Evolutionary conservation across 1,140 invertebrate species (phyloP), one percentile per base, ranked within the genome.

Genomic region (Trichonephila clavipes): DNA sequence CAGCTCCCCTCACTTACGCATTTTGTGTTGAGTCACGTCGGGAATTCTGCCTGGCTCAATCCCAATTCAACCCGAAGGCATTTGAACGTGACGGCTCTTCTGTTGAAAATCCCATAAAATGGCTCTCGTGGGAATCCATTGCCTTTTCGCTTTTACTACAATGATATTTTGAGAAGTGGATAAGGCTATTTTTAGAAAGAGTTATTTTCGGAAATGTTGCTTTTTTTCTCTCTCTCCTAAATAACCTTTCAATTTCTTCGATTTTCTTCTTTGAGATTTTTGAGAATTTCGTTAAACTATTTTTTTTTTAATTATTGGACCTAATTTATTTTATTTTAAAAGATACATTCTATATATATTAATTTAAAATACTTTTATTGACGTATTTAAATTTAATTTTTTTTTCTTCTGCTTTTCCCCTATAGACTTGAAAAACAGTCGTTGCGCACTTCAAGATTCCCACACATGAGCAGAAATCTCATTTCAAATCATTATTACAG

Each of bases 31-130:
- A 61, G 44, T 85, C 51, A 85, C 28, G 51, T 19, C 21, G 21
- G 14, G 83, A 59, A 58, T 85, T 24, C 21, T 8, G 51, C 1
- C 83, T 85, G 83, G 83, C 83, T 12, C 12, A 24, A 10, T 28
- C 58, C 83, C 83, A 85, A 34, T 85, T 61, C 34, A 21, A 18
- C 44, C 24, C 21, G 16, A 24, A 58, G 24, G 83, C 58, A 44
- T 85, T 85, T 85, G 82, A n/a, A 58, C 10, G 58, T 85, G 83
- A 85, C 83, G 58, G 24, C 5, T 58, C 58, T 51, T 24, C 44
- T 66, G 86, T 66, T 88, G 86, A 88, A 88, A 88, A 88, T 88
- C 86, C 59, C 86, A 64, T 88, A 66, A 88, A 88, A 88, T 44
- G 40, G 3, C 64, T 40, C 83, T 34, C 61, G 4, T 88, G 61